Percentiles rank a stretch among this genome's conserved stretches.
Conservation (phyloP, 2,113 vertebrate species). For the Forbesichthys papilliferus region DNA sequence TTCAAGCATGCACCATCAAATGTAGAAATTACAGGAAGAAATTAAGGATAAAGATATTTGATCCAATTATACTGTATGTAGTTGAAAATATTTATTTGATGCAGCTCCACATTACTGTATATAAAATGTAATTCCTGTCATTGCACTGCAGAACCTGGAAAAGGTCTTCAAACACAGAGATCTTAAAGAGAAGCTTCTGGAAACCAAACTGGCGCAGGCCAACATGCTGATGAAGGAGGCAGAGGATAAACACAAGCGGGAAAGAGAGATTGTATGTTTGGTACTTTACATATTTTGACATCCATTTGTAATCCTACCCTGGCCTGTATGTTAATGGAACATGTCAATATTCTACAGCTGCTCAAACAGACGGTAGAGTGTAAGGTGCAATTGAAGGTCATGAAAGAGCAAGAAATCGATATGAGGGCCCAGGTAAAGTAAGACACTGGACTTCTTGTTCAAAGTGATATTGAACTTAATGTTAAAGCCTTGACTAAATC, state of each 20-base stretch:
- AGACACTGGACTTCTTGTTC: slow-evolving; percentile 8
- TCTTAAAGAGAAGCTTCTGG: slow-evolving; percentile 94
- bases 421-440: slow-evolving; percentile 87
- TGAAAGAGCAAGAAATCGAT: slow-evolving; percentile 89
- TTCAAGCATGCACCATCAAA: background rate
- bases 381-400: slow-evolving; percentile 87
- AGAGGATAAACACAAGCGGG: slow-evolving; percentile 85
- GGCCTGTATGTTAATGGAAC: background rate
- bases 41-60: background rate
- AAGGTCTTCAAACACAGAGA: slow-evolving; percentile 98
- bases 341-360: slow-evolving; percentile 75
- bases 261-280: slow-evolving; percentile 86
- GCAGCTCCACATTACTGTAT: background rate
- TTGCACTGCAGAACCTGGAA: slow-evolving; percentile 87
- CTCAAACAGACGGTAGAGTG: slow-evolving; percentile 87
- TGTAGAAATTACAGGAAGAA: background rate
- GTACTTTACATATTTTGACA: background rate
- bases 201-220: slow-evolving; percentile 91
- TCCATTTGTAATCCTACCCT: slow-evolving; percentile 15
- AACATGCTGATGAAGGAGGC: slow-evolving; percentile 88
- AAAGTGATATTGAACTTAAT: too few relatives aligned
- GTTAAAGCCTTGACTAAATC: too few relatives aligned
- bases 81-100: slow-evolving; percentile 9
- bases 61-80: too few relatives aligned
- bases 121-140: slow-evolving; percentile 27